These are phyloP conservation scores for Limnephilus marmoratus DNA, from an alignment of 2,888 invertebrate genomes.

Conservation along the genomic window DNA sequence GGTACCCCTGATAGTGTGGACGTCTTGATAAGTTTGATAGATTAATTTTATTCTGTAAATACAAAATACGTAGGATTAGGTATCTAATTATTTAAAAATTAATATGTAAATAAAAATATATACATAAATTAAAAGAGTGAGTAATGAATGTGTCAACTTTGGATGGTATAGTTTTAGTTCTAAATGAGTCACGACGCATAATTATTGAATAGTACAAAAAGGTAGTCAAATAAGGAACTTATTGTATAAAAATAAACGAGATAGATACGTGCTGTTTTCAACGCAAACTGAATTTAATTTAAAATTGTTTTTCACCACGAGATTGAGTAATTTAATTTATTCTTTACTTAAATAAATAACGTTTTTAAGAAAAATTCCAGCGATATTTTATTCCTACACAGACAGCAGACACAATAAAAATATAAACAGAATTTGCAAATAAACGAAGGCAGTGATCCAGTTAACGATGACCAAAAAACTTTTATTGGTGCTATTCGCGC, in stretches of 20 bases:
- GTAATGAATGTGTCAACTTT: background rate
- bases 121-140: background rate
- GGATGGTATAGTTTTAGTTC: background rate
- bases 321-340: conserved; percentile 24
- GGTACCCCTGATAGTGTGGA: conserved; percentile 18
- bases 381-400: conserved; percentile 5
- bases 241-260: background rate
- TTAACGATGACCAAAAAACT: background rate
- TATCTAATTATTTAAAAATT: background rate
- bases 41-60: conserved; percentile 3
- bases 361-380: background rate
- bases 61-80: background rate
- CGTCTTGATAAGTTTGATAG: background rate
- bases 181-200: background rate
- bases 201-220: background rate
- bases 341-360: conserved; percentile 2
- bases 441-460: background rate
- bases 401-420: background rate
- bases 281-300: conserved; percentile 9
- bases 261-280: background rate
- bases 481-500: background rate
- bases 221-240: background rate
- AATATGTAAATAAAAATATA: background rate
- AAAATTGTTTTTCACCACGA: background rate
- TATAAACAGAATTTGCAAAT: background rate